A percentile compares a stretch with the other conserved stretches of the same genome.
phyloP scores from a whole-genome alignment of 1,140 invertebrate species.

The Wiebesia pumilae region DNA sequence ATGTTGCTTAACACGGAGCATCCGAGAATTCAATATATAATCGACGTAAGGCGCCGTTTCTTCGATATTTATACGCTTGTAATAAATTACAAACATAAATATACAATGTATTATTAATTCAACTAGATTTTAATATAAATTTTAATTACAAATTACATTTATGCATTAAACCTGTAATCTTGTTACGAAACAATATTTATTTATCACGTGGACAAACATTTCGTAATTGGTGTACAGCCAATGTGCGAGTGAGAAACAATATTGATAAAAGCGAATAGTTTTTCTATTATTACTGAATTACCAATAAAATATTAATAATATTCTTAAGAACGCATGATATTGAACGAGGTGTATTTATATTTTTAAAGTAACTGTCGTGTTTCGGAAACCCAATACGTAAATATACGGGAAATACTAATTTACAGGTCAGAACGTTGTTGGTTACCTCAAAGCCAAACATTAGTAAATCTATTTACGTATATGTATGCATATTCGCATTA shows the following conservation, averaged over 20 bases:
- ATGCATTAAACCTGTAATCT: too few species aligned
- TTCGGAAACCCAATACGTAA: background rate
- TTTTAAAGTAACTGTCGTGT: background rate
- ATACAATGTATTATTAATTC: background rate
- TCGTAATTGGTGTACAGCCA: background rate
- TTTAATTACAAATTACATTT: too few species aligned
- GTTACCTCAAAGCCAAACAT: constrained; percentile 7
- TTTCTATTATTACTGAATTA: background rate
- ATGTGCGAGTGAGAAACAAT: background rate
- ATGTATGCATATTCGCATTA: constrained; percentile 17
- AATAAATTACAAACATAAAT: too few species aligned
- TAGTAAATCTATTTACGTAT: background rate
- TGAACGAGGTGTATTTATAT: background rate
- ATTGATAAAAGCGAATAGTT: background rate
- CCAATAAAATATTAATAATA: background rate
- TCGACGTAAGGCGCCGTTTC: too few species aligned
- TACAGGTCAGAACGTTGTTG: constrained; percentile 14
- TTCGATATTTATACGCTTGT: too few species aligned
- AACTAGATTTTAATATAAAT: too few species aligned
- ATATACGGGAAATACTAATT: background rate
- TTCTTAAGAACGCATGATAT: background rate
- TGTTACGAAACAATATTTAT: background rate
- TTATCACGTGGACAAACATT: background rate
- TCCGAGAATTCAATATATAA: too few species aligned
- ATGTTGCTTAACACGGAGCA: too few species aligned